Evolutionary conservation across 2,113 vertebrate species (phyloP), one percentile per base, ranked within the genome.

Genomic region (Limanda limanda): DNA sequence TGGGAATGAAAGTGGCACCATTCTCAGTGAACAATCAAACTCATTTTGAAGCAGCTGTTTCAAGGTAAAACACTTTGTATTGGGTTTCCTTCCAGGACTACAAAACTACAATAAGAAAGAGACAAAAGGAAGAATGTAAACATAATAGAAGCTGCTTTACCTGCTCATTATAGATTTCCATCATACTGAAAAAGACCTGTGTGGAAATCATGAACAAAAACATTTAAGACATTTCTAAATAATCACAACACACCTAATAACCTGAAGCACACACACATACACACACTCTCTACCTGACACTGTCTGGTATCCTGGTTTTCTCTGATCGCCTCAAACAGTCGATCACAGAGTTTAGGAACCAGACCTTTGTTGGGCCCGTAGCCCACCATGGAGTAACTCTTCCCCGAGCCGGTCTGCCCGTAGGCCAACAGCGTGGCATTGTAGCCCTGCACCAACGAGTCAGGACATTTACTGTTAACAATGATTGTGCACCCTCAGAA

Each of bases 151-250:
- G 2, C 40, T 8, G 11, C 17, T 62, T 92, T 93, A 97, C 96
- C 95, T 97, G 95, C 68, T 97, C 95, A 1, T 96, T 96, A 86
- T 95, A 96, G 82, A 96, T 97, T 89, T 96, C 97, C 94, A 97
- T 83, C 96, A 96, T 96, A 67, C 96, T 97, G 91, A 96, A 96
- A 77, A 95, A 94, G 15, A 97, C 94, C 96, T 96, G 87, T 45
- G 76, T 10, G 68, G 57, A 74, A 6, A 71, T 23, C 1, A 42
- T 62, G 21, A 69, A 51, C 10, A 78, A 42, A 51, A 14, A 79
- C 10, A 48, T 68, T 68, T 5, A 37, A 54, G 20, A n/a, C 17
- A 5, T 45, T 23, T 56, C 1, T 48, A n/a, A 47, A 18, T 23
- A 66, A 15, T 3, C 5, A 56, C 58, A 10, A 25, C 13, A 9